Percentiles rank a stretch among this genome's conserved stretches.
Evolutionary conservation across 53 echinoderm and acorn worm genomes (phyloP).

Genomic region (Henricia sp.): DNA sequence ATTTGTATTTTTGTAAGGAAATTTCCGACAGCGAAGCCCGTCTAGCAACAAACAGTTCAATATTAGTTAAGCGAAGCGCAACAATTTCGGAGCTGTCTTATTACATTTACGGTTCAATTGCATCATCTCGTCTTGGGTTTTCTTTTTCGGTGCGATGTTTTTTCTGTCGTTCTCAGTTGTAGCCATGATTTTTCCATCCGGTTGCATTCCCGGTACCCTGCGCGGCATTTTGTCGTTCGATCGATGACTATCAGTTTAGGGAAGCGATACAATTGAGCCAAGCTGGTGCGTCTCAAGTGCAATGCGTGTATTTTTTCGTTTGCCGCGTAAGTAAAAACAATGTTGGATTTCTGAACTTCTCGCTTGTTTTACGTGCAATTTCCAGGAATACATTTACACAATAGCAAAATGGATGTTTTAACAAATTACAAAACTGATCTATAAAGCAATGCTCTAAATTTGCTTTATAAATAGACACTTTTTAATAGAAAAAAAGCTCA

Average conservation of each 20-base stretch:
- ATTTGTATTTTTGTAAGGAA: background rate
- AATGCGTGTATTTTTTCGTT: background rate
- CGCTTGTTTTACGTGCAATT: too few relatives aligned
- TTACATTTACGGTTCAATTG: conserved; percentile 34
- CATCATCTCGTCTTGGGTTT: conserved; percentile 11
- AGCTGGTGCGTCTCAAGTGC: background rate
- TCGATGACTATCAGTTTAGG: conserved; percentile 48
- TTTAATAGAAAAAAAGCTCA: too few relatives aligned
- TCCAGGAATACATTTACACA: too few relatives aligned
- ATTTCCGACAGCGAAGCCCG: background rate
- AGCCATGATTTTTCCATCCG: background rate
- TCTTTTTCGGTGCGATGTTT: background rate
- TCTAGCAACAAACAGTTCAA: conserved; percentile 2
- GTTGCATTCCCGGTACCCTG: background rate
- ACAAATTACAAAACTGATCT: too few relatives aligned
- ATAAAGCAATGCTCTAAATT: background rate
- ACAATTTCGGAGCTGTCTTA: conserved; percentile 19
- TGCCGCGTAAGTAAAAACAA: background rate
- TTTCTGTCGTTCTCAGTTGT: background rate
- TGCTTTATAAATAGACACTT: too few relatives aligned
- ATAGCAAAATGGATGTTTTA: too few relatives aligned
- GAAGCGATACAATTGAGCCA: conserved; percentile 41
- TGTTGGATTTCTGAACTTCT: too few relatives aligned
- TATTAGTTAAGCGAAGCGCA: conserved; percentile 28
- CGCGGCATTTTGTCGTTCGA: background rate